Percentiles rank a stretch among this genome's conserved stretches.
These are phyloP conservation scores for Scomberomorus guttatus DNA, from an alignment of 2,797 vertebrate genomes.

Conservation along the genomic window DNA sequence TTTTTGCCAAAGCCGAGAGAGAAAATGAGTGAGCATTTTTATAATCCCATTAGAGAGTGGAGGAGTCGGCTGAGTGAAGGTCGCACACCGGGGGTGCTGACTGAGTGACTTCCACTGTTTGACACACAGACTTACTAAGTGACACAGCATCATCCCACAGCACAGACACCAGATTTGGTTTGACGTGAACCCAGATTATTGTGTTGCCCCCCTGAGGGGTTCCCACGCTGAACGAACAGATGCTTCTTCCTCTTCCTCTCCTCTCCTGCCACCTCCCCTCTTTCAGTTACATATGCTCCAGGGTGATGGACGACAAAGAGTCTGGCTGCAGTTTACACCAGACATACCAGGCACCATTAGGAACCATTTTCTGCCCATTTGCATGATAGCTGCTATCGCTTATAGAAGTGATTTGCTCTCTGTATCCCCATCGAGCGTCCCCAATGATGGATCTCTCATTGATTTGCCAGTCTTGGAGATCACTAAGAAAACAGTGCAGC, in stretches of 20 bases:
- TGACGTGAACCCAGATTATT: slow-evolving; percentile 67
- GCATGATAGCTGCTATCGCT: slow-evolving; percentile 79
- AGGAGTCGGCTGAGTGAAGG: slow-evolving; percentile 53
- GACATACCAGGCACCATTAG: slow-evolving; percentile 77
- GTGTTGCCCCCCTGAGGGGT: slow-evolving; percentile 41
- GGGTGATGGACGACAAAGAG: slow-evolving; percentile 77
- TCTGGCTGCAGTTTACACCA: slow-evolving; percentile 73
- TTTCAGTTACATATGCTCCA: slow-evolving; percentile 67
- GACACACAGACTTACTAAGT: slow-evolving; percentile 54
- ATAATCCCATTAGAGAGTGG: slow-evolving; percentile 38
- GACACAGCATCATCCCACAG: slow-evolving; percentile 44
- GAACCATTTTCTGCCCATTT: slow-evolving; percentile 81
- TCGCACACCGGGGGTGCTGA: slow-evolving; percentile 38
- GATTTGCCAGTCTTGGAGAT: slow-evolving; percentile 62
- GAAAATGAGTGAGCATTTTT: slow-evolving; percentile 41
- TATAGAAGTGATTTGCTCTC: slow-evolving; percentile 74
- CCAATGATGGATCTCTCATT: slow-evolving; percentile 75
- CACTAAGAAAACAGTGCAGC: slow-evolving; percentile 51
- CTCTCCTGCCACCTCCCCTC: slow-evolving; percentile 29
- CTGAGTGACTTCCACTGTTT: slow-evolving; percentile 47
- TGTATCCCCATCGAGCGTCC: slow-evolving; percentile 44
- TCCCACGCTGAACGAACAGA: slow-evolving; percentile 73
- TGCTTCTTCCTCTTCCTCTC: slow-evolving; percentile 63
- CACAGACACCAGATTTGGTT: slow-evolving; percentile 60
- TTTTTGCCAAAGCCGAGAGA: slow-evolving; percentile 52